Evolutionary conservation across 2,888 invertebrate genomes (phyloP), one percentile per base, ranked within the genome.

Genomic region (Nomada flava): DNA sequence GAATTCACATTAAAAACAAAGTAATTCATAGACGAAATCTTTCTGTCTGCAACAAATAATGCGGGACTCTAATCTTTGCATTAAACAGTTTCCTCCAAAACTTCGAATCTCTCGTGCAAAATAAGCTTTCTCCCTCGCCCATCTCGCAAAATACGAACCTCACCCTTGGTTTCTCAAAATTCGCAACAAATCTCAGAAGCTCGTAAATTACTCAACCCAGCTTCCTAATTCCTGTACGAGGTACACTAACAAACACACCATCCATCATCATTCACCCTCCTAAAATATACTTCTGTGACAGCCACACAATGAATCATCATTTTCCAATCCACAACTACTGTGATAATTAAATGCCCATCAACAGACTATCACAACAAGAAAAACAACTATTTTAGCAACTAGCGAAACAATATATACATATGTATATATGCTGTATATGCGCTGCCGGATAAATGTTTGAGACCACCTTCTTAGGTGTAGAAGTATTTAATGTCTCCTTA

Each of bases 291-390:
- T 29, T 18, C 23, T 15, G 18, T 59, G 42, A 67, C 42, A 36
- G 20, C 4, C 36, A 29, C 20, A 26, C 74, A 50, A 75, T 75
- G n/a, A 53, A 75, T 75, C 68, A 23, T 75, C 11, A 63, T 23
- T 47, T 65, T 55, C 65, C 47, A 73, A 47, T 65, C 20, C 44
- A 9, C 47, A 15, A 15, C 47, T 15, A 47, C 13, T 13, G 20
- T 10, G 13, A 53, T 68, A 75, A 75, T 75, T 75, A 42, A 67
- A 68, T 60, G 67, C 52, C 59, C 18, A 4, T 67, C 52, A 53
- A 23, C 42, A 18, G 47, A 42, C 11, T 44, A 23, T 47, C 11
- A 23, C 63, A 42, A 44, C 44, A 23, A 44, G 44, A 36, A 36
- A 36, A 36, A 36, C 36, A 36, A 36, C 36, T 36, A 36, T 36